These are phyloP conservation scores for Aleadryas rufinucha DNA, from an alignment of 2,113 vertebrate species.

Conservation along the genomic window DNA sequence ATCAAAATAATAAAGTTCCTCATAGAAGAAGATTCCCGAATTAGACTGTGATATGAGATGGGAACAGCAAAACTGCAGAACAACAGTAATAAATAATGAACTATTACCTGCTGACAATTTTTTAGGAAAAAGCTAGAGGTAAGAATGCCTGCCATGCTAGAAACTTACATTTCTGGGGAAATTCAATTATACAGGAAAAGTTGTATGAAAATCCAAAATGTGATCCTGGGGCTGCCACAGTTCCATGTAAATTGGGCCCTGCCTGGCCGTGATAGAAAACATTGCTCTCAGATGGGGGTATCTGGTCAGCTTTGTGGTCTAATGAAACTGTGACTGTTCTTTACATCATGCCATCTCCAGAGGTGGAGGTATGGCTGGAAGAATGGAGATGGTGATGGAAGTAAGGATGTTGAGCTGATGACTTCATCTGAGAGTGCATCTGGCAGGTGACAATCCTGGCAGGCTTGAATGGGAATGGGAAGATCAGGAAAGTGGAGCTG, in stretches of 20 bases:
- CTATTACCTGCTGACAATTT: background rate
- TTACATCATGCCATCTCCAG: background rate
- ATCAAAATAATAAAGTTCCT: background rate
- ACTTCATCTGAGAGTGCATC: background rate
- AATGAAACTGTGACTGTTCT: background rate
- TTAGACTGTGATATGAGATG: background rate
- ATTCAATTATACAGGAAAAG: background rate
- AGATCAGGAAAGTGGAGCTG: background rate
- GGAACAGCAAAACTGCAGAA: background rate
- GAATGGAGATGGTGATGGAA: background rate
- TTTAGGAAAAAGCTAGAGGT: background rate
- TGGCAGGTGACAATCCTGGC: background rate
- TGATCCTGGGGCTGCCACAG: background rate
- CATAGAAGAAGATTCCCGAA: background rate
- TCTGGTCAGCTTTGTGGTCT: fast-evolving
- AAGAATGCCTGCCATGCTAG: background rate
- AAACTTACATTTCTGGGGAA: background rate
- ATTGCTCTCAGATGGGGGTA: background rate
- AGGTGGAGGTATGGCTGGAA: background rate
- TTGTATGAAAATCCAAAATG: background rate
- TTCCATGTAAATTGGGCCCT: background rate
- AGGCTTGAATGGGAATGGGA: background rate
- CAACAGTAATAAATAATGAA: background rate
- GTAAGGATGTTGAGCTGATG: background rate
- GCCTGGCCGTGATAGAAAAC: background rate